Base-by-base conservation (phyloP, 64 coral and sea anemone species). In the Hydrozoanthus tunicans region DNA sequence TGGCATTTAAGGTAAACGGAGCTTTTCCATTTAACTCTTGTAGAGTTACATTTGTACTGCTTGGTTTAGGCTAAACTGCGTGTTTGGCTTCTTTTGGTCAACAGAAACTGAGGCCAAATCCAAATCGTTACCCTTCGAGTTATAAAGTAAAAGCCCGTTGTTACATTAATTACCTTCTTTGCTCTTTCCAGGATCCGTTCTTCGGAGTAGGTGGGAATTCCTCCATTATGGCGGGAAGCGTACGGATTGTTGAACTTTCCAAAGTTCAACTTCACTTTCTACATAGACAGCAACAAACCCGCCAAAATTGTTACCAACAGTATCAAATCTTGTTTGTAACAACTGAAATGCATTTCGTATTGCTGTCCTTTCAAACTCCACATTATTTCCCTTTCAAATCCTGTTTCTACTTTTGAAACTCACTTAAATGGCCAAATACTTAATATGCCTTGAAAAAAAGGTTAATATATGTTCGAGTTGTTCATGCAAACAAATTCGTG, bases 201-300 rank as follows among this genome's bases (percentile, higher is more conserved):
- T 72, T 98, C 82, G 8, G 96, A 95, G 59, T 90, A 98, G 12
- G 90, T 98, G 0, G 96, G 96, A 63, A 98, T 98, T 23, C 96
- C 96, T 7, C 93, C 93, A 57, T 98, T 98, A 53, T 91, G 93
- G 62, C 96, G 94, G 60, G 92, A 68, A 3, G 79, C 14, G 53
- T 98, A 98, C 0, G 94, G 96, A 70, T 98, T 98, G 12, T 86
- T 65, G 92, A 95, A 98, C 84, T 93, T 98, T 32, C 84, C 82
- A 79, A 93, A 93, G 62, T 89, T 95, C 0, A 92, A 75, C 68
- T 95, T 95, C 3, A 93, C 80, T 73, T 93, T 98, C 70, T 92
- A 93, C 96, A 95, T 73, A 69, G 74, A 59, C 26, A 17, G 43
- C 15, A 59, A 52, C 14, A 64, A 52, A 82, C 5, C 51, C 58